Evolutionary conservation across 2,113 vertebrate species (phyloP), one percentile per base, ranked within the genome.

Genomic region (Procavia capensis): DNA sequence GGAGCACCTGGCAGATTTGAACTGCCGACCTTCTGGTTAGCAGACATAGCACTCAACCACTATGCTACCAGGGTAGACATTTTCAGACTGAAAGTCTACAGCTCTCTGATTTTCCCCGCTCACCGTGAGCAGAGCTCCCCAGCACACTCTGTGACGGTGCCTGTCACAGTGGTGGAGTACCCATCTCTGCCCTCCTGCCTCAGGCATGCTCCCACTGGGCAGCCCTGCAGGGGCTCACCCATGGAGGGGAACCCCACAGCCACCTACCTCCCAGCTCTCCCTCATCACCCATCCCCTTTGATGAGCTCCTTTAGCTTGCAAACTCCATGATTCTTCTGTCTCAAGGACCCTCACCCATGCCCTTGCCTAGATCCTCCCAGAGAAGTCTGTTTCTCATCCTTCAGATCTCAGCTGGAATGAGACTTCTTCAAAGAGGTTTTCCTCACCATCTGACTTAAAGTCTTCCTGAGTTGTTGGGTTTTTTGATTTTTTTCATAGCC

Each of bases 111-210:
- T 27, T 4, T 66, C 47, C 11, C 3, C 20, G 34, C 57, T 72
- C 3, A 2, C 45, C 4, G 1, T 36, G 22, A 50, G 17, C 61
- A 24, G 57, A 17, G n/a, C 74, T 88, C n/a, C 68, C 47, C 31
- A 3, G 3, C 7, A 0, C 2, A 2, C 17, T 43, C 70, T 2
- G 1, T 2, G 47, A 31, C 24, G 22, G 29, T 2, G 8, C 0
- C 41, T 5, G 57, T 7, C 19, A 22, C 19, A 59, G 57, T 59
- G 57, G 57, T 22, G 7, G 3, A 22, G 57, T 22, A 22, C 59
- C 59, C 7, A 22, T 0, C 13, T 31, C 22, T 74, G 29, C n/a
- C 27, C 19, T n/a, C 11, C 17, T 20, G 45, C 34, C 24, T 6
- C 5, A n/a, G 0, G 22, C 22, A 1, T 2, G 10, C 1, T 9